A percentile compares a stretch with the other conserved stretches of the same genome.
Conservation (phyloP, 2,888 invertebrate genomes). For the Patella pellucida region DNA sequence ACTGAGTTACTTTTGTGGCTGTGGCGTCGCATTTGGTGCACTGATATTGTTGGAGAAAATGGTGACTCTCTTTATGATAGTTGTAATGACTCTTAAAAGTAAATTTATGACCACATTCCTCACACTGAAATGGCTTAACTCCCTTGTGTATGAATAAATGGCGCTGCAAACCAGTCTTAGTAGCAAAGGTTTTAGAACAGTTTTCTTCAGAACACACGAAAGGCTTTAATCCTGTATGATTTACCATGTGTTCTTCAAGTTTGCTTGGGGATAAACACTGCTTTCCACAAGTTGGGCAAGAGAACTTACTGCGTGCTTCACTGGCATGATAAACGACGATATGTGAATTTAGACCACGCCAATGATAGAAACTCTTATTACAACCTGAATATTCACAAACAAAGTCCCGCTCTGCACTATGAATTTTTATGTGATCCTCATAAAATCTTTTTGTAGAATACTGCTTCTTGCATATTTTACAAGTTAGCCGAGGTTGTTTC, state of each 20-base stretch:
- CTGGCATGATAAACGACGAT: not conserved
- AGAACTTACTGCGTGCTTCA: not conserved
- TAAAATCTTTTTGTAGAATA: not conserved
- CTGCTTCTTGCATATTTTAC: not conserved
- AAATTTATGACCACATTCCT: not conserved
- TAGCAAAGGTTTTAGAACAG: not conserved
- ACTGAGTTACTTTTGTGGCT: not conserved
- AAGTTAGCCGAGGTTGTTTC: not conserved
- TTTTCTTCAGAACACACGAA: not conserved
- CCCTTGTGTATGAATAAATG: not conserved
- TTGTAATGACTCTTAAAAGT: not conserved
- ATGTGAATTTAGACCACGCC: not conserved
- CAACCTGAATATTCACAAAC: not conserved
- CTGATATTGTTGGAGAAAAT: not conserved
- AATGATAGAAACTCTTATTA: not conserved
- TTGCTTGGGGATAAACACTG: not conserved
- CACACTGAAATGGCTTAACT: not conserved
- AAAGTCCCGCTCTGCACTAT: not conserved
- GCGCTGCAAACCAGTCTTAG: constrained; percentile 1
- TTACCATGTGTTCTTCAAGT: not conserved
- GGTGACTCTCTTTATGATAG: not conserved
- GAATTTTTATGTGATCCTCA: not conserved
- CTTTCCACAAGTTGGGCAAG: not conserved
- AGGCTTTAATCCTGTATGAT: not conserved
- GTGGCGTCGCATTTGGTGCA: not conserved